phyloP scores from a whole-genome alignment of 2,888 invertebrate species.

The Ornithoptera priamus region DNA sequence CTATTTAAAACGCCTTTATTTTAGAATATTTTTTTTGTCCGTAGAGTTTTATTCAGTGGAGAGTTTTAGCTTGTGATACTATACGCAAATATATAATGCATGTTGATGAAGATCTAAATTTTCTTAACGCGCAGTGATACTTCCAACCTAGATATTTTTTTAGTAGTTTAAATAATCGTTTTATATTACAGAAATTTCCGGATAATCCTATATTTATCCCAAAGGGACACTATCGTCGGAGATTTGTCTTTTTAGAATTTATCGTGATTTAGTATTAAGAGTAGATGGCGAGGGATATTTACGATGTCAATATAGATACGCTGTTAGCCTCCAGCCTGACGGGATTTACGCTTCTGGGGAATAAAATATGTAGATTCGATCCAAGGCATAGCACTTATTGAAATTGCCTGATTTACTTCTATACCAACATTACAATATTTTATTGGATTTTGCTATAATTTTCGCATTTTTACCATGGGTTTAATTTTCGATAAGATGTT shows the following conservation, averaged over 20 bases:
- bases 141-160: too few species aligned
- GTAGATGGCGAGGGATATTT: conserved; percentile 52
- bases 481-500: too few species aligned
- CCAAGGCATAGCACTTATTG: conserved; percentile 70
- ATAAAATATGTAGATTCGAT: conserved; percentile 74
- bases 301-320: conserved; percentile 65
- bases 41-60: too few species aligned
- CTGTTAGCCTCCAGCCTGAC: conserved; percentile 45
- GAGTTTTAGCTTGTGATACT: too few species aligned
- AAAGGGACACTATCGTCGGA: conserved; percentile 15
- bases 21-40: too few species aligned
- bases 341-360: conserved; percentile 57
- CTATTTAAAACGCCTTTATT: too few species aligned
- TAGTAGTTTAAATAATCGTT: too few species aligned
- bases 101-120: too few species aligned
- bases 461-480: not conserved
- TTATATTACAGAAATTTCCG: too few species aligned
- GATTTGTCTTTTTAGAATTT: conserved; percentile 35
- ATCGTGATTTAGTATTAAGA: conserved; percentile 50
- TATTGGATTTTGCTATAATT: conserved; percentile 37
- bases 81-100: too few species aligned
- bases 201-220: too few species aligned
- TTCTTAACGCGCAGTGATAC: too few species aligned
- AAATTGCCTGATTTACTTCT: conserved; percentile 76
- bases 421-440: conserved; percentile 49